A percentile compares a stretch with the other conserved stretches of the same genome.
These are phyloP conservation scores for Lycorma delicatula DNA, from an alignment of 1,140 invertebrate genomes.

Conservation along the genomic window DNA sequence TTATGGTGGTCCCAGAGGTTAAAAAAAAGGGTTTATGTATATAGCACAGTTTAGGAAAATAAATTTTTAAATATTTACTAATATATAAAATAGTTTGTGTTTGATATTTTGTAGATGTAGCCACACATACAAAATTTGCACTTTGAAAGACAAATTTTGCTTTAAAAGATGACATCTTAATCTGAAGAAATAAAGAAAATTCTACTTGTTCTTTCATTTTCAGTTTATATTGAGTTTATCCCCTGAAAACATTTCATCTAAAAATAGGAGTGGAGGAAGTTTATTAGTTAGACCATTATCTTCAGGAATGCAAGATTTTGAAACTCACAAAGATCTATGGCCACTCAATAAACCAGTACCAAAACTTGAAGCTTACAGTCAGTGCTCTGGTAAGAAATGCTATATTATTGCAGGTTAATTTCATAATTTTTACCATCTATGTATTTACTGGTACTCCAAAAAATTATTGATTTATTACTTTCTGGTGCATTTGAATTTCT, in stretches of 20 bases:
- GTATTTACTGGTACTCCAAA: too few relatives aligned
- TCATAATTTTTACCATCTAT: too few relatives aligned
- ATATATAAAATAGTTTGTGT: too few relatives aligned
- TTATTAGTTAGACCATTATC: slow-evolving; percentile 50
- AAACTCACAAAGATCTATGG: slow-evolving; percentile 62
- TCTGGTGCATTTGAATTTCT: neutral
- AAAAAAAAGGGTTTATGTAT: too few relatives aligned
- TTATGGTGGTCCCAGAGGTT: too few relatives aligned
- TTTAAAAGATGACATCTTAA: too few relatives aligned
- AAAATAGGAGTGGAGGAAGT: slow-evolving; percentile 14
- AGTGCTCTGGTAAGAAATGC: slow-evolving; percentile 55
- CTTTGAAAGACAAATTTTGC: too few relatives aligned
- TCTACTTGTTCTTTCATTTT: neutral
- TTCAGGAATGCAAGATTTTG: slow-evolving; percentile 58
- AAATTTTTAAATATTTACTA: too few relatives aligned
- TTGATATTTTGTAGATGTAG: too few relatives aligned
- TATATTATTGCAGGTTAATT: too few relatives aligned
- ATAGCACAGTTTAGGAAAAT: too few relatives aligned
- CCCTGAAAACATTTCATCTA: neutral
- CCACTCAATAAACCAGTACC: slow-evolving; percentile 67
- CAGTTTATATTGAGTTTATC: slow-evolving; percentile 16
- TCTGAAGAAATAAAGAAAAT: neutral
- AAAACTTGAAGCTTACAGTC: slow-evolving; percentile 65
- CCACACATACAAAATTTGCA: too few relatives aligned
- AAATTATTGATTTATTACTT: neutral